These are phyloP conservation scores for Deilephila porcellus DNA, from an alignment of 2,888 invertebrate species.

Conservation along the genomic window DNA sequence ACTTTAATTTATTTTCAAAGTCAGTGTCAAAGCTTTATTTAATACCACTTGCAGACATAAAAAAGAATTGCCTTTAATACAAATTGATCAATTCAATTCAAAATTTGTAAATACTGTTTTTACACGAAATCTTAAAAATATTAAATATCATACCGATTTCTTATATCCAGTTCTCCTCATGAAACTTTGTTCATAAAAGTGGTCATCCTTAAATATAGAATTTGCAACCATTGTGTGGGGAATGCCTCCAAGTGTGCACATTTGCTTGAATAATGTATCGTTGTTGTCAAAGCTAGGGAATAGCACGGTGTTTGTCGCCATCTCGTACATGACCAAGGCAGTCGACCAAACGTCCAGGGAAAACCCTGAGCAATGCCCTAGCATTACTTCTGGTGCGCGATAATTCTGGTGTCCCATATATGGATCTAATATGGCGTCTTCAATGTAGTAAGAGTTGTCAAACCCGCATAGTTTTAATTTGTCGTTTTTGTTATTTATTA, in stretches of 20 bases:
- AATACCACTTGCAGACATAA: too few species aligned
- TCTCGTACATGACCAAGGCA: slow-evolving; percentile 64
- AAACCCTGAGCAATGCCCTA: slow-evolving; percentile 56
- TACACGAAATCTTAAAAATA: too few species aligned
- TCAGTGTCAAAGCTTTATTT: background rate
- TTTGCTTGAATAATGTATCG: slow-evolving; percentile 59
- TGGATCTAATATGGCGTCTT: slow-evolving; percentile 36
- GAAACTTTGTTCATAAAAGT: slow-evolving; percentile 53
- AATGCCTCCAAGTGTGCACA: slow-evolving; percentile 53
- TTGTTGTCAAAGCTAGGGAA: slow-evolving; percentile 56
- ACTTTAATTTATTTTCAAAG: background rate
- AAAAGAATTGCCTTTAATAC: too few species aligned
- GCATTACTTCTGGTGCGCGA: slow-evolving; percentile 67
- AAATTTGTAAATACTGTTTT: too few species aligned
- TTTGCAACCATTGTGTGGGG: slow-evolving; percentile 53
- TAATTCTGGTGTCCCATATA: slow-evolving; percentile 55
- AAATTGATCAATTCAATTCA: too few species aligned
- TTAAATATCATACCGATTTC: slow-evolving; percentile 39
- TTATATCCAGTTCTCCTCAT: slow-evolving; percentile 36
- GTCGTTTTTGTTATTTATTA: slow-evolving; percentile 50
- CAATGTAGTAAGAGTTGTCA: slow-evolving; percentile 51
- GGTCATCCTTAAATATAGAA: slow-evolving; percentile 40
- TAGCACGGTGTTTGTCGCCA: slow-evolving; percentile 55
- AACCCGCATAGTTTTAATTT: slow-evolving; percentile 68
- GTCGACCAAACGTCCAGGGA: slow-evolving; percentile 69